A percentile compares a stretch with the other conserved stretches of the same genome.
phyloP scores from a whole-genome alignment of 2,888 invertebrate genomes.

The Epinotia brunnichana region DNA sequence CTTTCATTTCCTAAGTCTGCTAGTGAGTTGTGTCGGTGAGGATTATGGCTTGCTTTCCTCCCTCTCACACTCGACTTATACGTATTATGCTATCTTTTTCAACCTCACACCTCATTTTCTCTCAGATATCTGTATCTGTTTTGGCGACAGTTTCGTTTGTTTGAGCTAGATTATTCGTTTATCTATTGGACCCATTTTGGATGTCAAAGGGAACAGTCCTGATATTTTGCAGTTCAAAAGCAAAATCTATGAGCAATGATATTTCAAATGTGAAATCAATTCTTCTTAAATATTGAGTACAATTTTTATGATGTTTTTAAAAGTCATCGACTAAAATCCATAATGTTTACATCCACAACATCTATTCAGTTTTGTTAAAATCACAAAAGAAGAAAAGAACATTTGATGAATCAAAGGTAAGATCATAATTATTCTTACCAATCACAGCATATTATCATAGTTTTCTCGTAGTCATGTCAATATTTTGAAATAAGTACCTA shows the following conservation, averaged over 20 bases:
- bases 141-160: slow-evolving; percentile 46
- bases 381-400: neutral
- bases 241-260: neutral
- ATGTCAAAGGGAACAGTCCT: neutral
- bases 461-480: neutral
- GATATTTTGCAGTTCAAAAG: neutral
- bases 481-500: neutral
- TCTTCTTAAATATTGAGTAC: too few species aligned
- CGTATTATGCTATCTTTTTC: slow-evolving; percentile 31
- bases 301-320: neutral
- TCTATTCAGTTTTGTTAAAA: too few species aligned
- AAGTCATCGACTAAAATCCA: neutral
- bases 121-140: slow-evolving; percentile 53
- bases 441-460: neutral
- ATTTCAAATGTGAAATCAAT: too few species aligned
- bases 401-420: too few species aligned
- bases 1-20: slow-evolving; percentile 71
- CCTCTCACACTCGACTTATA: slow-evolving; percentile 47
- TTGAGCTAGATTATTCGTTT: slow-evolving; percentile 49
- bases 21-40: slow-evolving; percentile 59
- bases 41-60: slow-evolving; percentile 57
- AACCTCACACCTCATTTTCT: slow-evolving; percentile 53
- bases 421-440: too few species aligned
- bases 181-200: slow-evolving; percentile 19
- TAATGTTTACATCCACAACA: too few species aligned